Base-by-base conservation (phyloP, 2,113 vertebrate species). In the Hiodon alosoides region DNA sequence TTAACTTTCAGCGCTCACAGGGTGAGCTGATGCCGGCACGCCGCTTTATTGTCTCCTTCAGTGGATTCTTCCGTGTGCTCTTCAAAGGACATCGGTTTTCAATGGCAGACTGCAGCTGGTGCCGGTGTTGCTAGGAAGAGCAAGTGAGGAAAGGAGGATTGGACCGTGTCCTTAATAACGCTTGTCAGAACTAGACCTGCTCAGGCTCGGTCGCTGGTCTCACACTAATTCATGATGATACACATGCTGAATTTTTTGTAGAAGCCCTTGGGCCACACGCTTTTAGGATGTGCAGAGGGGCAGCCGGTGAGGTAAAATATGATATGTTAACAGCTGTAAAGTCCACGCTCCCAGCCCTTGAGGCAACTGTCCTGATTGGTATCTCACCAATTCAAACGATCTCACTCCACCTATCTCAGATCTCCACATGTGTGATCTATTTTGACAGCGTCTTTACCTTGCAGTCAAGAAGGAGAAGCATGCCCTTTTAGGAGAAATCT, bases 301-400 rank as follows among this genome's bases (percentile, higher is more conserved):
- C 64, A 66, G 57, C 70, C 77, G 73, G 67, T 68, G 60, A 76
- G 72, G 72, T 83, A 80, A 82, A 84, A 82, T 75, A 76, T 79
- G 80, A 83, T 83, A 81, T 78, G 71, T 65, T 76, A 76, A 81
- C 79, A 82, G 79, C 80, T 85, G 77, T 77, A 81, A 78, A 78
- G 72, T 68, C 74, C 51, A 51, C 75, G 58, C 68, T 78, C 75
- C 75, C 60, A 58, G 70, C 54, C 77, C 79, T 74, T 31, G 71
- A 64, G 77, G 74, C 79, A 62, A 54, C 71, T n/a, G 6, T 13
- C 59, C 59, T 81, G 77, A 79, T 71, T 76, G 81, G 54, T 57
- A 86, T 81, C 73, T 81, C 68, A 79, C 77, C 80, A 78, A 83
- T 84, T 79, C 79, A 75, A 73, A 50, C 62, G 65, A 57, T 17